These are phyloP conservation scores for Drosophila albomicans DNA, from an alignment of 1,140 invertebrate species.

Conservation along the genomic window DNA sequence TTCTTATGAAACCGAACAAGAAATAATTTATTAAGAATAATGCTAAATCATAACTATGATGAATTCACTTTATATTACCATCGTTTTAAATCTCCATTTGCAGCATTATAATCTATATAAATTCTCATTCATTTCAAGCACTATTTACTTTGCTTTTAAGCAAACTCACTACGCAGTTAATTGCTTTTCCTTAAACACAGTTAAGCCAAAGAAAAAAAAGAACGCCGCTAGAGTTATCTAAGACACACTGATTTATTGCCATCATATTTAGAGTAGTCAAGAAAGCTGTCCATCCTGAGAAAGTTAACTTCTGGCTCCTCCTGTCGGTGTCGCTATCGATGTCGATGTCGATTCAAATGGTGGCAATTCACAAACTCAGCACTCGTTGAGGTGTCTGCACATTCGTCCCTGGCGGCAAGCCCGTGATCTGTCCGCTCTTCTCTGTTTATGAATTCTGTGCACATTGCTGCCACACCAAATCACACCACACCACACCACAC, in stretches of 20 bases:
- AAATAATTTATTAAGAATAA: too few species aligned
- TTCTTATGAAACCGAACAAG: too few species aligned
- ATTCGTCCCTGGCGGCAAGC: constrained; percentile 35
- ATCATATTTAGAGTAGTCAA: constrained; percentile 64
- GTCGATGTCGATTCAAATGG: constrained; percentile 5
- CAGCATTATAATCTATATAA: too few species aligned
- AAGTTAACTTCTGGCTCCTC: constrained; percentile 35
- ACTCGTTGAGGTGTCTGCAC: constrained; percentile 14
- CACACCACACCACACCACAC: constrained; percentile 24
- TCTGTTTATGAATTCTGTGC: constrained; percentile 71
- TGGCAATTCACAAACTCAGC: constrained; percentile 55
- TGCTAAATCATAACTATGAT: too few species aligned
- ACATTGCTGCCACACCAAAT: constrained; percentile 49
- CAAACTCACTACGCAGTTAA: neutral
- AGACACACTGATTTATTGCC: constrained; percentile 61
- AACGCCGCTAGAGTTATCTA: neutral
- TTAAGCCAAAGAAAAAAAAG: neutral
- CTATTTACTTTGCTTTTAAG: too few species aligned
- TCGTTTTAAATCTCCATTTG: too few species aligned
- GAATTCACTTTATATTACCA: too few species aligned
- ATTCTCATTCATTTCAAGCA: too few species aligned
- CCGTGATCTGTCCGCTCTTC: constrained; percentile 8
- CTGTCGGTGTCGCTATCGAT: neutral
- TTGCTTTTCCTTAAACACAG: neutral
- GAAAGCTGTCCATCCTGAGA: constrained; percentile 27